phyloP scores from a whole-genome alignment of 2,113 vertebrate genomes.

The Arvicanthis niloticus region DNA sequence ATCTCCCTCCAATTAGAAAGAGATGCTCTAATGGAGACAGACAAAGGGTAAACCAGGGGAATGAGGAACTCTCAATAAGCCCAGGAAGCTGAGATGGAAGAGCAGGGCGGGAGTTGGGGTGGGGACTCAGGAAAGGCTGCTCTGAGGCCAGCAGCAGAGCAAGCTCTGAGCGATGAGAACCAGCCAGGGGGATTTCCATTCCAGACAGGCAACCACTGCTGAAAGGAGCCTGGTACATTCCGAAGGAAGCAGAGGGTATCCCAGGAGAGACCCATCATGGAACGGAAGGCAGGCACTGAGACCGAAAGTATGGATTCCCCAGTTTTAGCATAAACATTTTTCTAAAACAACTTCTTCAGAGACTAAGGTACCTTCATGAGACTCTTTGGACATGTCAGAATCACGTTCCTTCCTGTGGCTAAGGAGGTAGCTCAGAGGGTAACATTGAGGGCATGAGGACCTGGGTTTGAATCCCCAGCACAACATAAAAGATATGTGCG shows the following conservation, averaged over 20 bases:
- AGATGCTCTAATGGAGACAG: neutral
- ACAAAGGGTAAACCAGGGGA: neutral
- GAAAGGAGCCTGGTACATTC: neutral
- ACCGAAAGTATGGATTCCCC: neutral
- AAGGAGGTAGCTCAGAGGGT: neutral
- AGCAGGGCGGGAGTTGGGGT: neutral
- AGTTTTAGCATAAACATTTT: neutral
- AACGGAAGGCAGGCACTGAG: neutral
- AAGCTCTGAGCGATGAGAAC: neutral
- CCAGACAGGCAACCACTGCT: neutral
- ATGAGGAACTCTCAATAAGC: neutral
- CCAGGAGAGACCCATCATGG: neutral
- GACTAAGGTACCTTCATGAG: neutral
- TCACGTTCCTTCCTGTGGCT: neutral
- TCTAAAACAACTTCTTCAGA: neutral
- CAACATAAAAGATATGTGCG: neutral
- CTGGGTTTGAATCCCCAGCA: neutral
- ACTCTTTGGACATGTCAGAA: slow-evolving; percentile 24
- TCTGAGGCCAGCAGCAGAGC: neutral
- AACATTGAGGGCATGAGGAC: neutral
- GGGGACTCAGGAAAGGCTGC: neutral
- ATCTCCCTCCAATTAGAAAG: neutral
- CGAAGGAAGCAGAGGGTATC: neutral
- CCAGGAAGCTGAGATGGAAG: neutral
- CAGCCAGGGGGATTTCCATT: neutral